phyloP scores from a whole-genome alignment of 2,888 invertebrate species.

The Anthophora plumipes region DNA sequence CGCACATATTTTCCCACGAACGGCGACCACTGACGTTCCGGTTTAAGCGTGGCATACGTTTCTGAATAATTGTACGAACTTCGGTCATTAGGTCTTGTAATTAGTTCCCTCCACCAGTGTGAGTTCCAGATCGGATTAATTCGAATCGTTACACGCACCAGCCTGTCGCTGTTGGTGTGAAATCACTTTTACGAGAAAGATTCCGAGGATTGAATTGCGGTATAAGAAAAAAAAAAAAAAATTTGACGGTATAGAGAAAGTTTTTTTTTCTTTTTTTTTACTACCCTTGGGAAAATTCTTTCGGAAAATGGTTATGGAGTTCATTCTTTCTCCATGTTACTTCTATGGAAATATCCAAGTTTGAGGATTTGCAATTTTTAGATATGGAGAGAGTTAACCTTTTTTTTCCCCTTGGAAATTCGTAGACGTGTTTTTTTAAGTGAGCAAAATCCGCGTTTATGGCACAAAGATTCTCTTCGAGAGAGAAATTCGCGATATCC shows the following conservation, averaged over 20 bases:
- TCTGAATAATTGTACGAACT: constrained; percentile 60
- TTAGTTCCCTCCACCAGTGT: constrained; percentile 30
- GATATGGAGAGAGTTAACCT: too few relatives aligned
- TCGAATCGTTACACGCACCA: constrained; percentile 49
- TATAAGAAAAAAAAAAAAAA: neutral
- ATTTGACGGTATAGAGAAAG: neutral
- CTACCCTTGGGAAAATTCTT: too few relatives aligned
- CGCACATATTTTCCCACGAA: constrained; percentile 47
- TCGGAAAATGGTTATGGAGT: too few relatives aligned
- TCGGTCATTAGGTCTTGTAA: constrained; percentile 60
- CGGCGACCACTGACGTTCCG: constrained; percentile 36
- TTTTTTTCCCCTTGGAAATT: too few relatives aligned
- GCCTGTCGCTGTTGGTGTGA: neutral
- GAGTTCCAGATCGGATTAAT: constrained; percentile 41
- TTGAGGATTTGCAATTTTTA: too few relatives aligned
- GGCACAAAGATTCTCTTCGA: too few relatives aligned
- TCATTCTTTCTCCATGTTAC: too few relatives aligned
- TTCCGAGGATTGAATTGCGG: neutral
- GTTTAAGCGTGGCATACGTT: constrained; percentile 55
- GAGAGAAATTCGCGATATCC: too few relatives aligned
- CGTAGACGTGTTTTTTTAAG: too few relatives aligned
- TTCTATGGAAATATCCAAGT: too few relatives aligned
- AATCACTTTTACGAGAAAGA: neutral
- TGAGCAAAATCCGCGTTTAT: too few relatives aligned
- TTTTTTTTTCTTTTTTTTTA: too few relatives aligned